phyloP scores from a whole-genome alignment of 2,888 invertebrate genomes.

The Macrophya alboannulata region DNA sequence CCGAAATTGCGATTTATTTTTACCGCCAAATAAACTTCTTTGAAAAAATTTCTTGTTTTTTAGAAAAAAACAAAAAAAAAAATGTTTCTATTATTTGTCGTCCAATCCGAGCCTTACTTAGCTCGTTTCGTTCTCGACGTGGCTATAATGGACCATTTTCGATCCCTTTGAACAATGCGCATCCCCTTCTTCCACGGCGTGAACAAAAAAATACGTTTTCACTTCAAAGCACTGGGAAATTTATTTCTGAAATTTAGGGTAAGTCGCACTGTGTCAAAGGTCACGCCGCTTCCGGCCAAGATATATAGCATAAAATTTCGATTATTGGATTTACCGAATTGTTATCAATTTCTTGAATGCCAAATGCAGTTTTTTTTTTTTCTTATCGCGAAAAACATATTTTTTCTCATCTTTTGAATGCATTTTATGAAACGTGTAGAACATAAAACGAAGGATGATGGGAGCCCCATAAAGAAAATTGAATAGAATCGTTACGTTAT shows the following conservation, averaged over 20 bases:
- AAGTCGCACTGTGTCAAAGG: background rate
- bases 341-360: background rate
- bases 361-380: background rate
- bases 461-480: background rate
- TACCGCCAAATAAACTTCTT: background rate
- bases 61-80: background rate
- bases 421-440: background rate
- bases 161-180: background rate
- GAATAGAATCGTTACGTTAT: constrained; percentile 8
- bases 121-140: background rate
- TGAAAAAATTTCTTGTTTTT: background rate
- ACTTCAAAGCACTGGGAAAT: background rate
- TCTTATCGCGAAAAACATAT: background rate
- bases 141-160: background rate
- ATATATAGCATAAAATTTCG: background rate
- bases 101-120: background rate
- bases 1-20: background rate
- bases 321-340: background rate
- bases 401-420: background rate
- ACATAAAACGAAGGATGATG: background rate
- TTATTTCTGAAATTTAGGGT: background rate
- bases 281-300: background rate
- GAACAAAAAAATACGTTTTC: background rate
- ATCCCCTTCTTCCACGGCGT: background rate
- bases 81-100: background rate